Percentiles rank a stretch among this genome's conserved stretches.
Conservation (phyloP, 2,113 vertebrate genomes). For the Calonectris borealis region DNA sequence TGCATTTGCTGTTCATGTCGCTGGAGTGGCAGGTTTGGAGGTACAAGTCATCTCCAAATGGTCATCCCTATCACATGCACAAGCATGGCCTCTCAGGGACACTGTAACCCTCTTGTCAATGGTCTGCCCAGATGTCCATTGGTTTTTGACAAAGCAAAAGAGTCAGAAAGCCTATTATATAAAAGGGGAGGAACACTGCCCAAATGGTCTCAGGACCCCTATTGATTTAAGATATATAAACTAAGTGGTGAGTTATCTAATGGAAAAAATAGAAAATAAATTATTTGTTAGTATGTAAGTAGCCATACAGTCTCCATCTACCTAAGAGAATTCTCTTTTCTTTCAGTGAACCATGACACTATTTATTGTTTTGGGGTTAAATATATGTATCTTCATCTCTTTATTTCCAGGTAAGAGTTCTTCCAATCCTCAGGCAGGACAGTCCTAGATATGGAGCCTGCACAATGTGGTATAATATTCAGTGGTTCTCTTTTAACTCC, state of each 20-base stretch:
- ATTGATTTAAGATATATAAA: neutral
- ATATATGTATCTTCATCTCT: neutral
- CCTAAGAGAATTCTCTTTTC: neutral
- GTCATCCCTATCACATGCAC: neutral
- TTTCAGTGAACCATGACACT: neutral
- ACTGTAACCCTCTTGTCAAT: rapidly evolving
- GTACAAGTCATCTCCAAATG: neutral
- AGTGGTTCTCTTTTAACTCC: neutral
- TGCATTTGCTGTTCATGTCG: neutral
- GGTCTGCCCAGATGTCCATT: neutral
- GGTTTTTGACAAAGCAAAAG: neutral
- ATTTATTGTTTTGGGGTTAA: neutral
- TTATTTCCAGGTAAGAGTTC: neutral
- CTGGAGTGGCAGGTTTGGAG: neutral
- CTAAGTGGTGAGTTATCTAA: neutral
- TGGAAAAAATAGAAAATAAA: neutral
- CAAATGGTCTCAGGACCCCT: neutral
- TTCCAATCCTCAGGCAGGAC: neutral
- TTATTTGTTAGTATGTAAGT: neutral
- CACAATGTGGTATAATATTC: neutral
- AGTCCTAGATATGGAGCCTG: neutral
- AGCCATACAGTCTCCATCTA: neutral
- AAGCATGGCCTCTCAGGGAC: rapidly evolving
- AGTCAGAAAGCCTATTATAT: neutral
- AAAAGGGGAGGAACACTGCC: neutral